Percentiles rank a stretch among this genome's conserved stretches.
Conservation (phyloP, 2,797 vertebrate genomes). For the Psittacula derbiana region DNA sequence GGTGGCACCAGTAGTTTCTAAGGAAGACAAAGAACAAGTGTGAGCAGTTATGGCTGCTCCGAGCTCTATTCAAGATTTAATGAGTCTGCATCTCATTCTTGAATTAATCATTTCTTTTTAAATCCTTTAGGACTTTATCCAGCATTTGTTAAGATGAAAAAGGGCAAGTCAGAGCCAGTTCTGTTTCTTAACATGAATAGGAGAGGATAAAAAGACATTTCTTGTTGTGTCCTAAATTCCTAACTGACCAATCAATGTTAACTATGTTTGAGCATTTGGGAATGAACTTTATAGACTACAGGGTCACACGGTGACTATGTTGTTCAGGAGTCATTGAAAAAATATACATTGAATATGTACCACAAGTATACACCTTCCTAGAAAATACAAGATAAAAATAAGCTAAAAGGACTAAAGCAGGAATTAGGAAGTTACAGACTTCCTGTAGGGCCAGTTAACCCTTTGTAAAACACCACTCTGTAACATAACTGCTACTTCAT, state of each 20-base stretch:
- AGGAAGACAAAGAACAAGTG: neutral
- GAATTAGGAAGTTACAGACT: neutral
- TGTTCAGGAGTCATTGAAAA: neutral
- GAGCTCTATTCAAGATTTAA: neutral
- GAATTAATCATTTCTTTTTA: neutral
- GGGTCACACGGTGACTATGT: rapidly evolving
- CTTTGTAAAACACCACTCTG: neutral
- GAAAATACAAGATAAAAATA: neutral
- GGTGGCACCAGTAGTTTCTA: neutral
- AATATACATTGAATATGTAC: neutral
- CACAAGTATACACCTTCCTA: neutral
- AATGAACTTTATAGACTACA: neutral
- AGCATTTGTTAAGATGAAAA: neutral
- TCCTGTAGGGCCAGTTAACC: neutral
- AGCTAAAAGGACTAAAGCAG: neutral
- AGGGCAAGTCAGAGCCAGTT: neutral
- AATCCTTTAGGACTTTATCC: neutral
- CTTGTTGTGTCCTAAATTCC: neutral
- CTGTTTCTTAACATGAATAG: neutral
- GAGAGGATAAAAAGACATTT: neutral
- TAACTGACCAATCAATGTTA: no score
- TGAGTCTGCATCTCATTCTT: neutral
- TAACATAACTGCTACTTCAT: neutral
- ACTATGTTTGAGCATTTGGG: neutral
- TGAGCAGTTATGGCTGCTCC: neutral